Evolutionary conservation across 2,888 invertebrate species (phyloP), one percentile per base, ranked within the genome.

Genomic region (Odontocolon sp.): DNA sequence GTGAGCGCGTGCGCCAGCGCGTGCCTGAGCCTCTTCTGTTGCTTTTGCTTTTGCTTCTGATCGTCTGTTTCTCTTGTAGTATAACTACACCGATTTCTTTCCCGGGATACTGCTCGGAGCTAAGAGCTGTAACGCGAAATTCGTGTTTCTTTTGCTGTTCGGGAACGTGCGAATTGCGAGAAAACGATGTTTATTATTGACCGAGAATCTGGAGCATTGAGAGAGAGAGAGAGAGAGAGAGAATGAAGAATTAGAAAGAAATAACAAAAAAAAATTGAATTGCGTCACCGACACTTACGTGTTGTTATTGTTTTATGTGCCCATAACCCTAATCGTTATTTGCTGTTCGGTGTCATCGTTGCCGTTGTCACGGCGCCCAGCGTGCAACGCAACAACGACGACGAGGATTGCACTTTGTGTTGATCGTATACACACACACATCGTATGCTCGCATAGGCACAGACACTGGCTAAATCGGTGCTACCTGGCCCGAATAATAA

Each of bases 401-500:
- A 67, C 56, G 31, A 47, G 52, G 16, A 54, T 33, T 45, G 70
- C 70, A 57, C 66, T 45, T 47, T 28, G 33, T 57, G 61, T 61
- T 66, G 59, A 40, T 21, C 36, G 38, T 56, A 47, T 57, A 69
- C 33, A 63, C 56, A 50, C 23, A 21, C 52, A 31, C 21, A n/a
- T 40, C 47, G 54, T 61, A n/a, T 26, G 31, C 33, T 33, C 38
- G 16, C 5, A 16, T 28, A 42, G 16, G 28, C 28, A 42, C 28
- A 26, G 45, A 63, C 31, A 80, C 79, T 82, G 77, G 83, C 85
- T 87, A 87, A 88, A 87, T 87, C 83, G 82, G 85, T 86, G 83
- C 84, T 84, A 88, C 86, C 87, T 88, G 87, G 84, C 87, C 88
- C 85, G 86, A 87, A 87, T 88, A 87, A 86, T 87, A 74, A 80